These are phyloP conservation scores for Mormyrus lacerda DNA, from an alignment of 2,113 vertebrate genomes.

Conservation along the genomic window DNA sequence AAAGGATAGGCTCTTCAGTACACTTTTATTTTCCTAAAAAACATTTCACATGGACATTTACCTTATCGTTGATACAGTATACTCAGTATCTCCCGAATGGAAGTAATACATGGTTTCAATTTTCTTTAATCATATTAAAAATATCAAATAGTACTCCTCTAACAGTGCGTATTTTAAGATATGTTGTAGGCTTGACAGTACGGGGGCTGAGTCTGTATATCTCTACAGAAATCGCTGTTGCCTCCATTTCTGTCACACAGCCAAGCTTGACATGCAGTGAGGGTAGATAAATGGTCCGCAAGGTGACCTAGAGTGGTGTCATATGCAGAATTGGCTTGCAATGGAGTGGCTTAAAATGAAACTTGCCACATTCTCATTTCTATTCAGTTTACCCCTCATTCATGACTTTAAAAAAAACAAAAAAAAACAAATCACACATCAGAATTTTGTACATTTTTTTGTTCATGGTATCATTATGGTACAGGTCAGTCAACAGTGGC, in stretches of 20 bases:
- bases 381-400: slow-evolving; percentile 8
- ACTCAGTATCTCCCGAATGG: slow-evolving; percentile 57
- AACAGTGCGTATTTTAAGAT: slow-evolving; percentile 61
- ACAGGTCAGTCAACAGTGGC: slow-evolving; percentile 50
- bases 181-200: slow-evolving; percentile 56
- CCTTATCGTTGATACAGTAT: slow-evolving; percentile 58
- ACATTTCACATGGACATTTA: slow-evolving; percentile 65
- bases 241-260: slow-evolving; percentile 43
- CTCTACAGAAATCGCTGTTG: slow-evolving; percentile 29
- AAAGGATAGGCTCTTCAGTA: slow-evolving; percentile 32
- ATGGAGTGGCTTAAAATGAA: slow-evolving; percentile 45
- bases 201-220: slow-evolving; percentile 48
- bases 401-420: too few relatives aligned
- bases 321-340: slow-evolving; percentile 54
- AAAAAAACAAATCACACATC: slow-evolving; percentile 42
- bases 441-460: slow-evolving; percentile 31
- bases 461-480: slow-evolving; percentile 42
- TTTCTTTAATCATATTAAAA: slow-evolving; percentile 66
- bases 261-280: slow-evolving; percentile 65
- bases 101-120: slow-evolving; percentile 61
- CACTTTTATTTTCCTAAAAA: slow-evolving; percentile 64
- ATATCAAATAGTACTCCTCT: slow-evolving; percentile 65
- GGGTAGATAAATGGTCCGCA: slow-evolving; percentile 53
- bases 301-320: slow-evolving; percentile 49
- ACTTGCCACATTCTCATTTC: slow-evolving; percentile 33